Evolutionary conservation across 2,113 vertebrate genomes (phyloP), one percentile per base, ranked within the genome.

Genomic region (Bufo bufo): DNA sequence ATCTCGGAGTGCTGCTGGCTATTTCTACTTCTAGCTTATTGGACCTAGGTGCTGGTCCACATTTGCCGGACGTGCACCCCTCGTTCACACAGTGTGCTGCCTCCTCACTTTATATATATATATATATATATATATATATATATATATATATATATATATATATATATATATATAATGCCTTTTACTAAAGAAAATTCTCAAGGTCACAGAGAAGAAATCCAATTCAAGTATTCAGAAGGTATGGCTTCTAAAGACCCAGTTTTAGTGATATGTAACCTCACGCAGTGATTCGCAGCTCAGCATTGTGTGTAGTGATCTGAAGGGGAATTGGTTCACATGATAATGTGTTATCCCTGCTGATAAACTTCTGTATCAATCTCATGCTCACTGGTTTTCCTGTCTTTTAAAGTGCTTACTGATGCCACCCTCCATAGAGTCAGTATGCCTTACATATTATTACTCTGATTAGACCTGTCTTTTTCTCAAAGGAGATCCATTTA

Each of bases 311-410:
- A 88, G 80, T 88, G 87, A 88, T 88, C 71, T 88, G 80, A 33
- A 88, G 56, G 87, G 69, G 71, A 83, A 84, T 83, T 88, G 87
- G 80, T 65, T 88, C 87, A 84, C 79, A 88, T 84, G 71, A 88
- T 88, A 88, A 88, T 88, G 87, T 82, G 69, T 77, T 88, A 88
- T 83, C 87, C 86, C 87, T 88, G 87, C 87, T 83, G 87, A 84
- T 61, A 88, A 84, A 88, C 86, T 87, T 87, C 80, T 82, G 79
- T 87, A 87, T 87, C 86, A 88, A 88, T 88, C 87, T 88, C 87
- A 87, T 72, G 80, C 87, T 88, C 87, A 77, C 87, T 77, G 80
- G 80, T 63, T 88, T 88, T 50, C 63, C 80, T 84, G 87, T 88
- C 80, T 83, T 88, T 83, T 82, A 63, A 87, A 87, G 86, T 87